Conservation (phyloP, 1,140 invertebrate genomes). For the Micrasema minimum region DNA sequence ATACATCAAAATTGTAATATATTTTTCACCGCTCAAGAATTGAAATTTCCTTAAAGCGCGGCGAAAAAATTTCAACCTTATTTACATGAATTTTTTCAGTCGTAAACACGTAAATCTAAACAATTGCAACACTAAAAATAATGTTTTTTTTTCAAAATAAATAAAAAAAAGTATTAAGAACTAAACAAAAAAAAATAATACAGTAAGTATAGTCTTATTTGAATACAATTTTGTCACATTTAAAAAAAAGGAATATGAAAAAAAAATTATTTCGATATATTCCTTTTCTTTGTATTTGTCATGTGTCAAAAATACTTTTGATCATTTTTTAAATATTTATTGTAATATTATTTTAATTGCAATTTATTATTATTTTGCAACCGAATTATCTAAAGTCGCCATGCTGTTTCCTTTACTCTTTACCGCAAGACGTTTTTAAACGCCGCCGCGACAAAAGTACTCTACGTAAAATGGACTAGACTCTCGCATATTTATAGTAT, state of each 20-base stretch:
- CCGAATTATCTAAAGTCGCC: no score
- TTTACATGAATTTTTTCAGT: slow-evolving; percentile 10
- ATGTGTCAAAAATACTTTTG: slow-evolving; percentile 21
- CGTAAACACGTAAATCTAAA: neutral
- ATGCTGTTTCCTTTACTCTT: no score
- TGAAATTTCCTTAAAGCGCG: neutral
- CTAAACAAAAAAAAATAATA: slow-evolving; percentile 21
- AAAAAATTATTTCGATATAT: slow-evolving; percentile 10
- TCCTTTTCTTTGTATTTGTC: neutral
- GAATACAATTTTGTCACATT: slow-evolving; percentile 19
- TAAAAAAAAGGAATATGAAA: slow-evolving; percentile 4
- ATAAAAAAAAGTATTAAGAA: slow-evolving; percentile 9
- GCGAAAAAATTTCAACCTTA: neutral
- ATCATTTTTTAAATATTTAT: slow-evolving; percentile 11
- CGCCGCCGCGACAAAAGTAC: no score
- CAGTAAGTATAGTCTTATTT: slow-evolving; percentile 4
- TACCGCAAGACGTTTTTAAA: no score
- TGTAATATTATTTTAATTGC: no score
- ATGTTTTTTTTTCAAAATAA: slow-evolving; percentile 5
- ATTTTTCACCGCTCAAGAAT: no score
- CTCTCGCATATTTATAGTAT: no score
- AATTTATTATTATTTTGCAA: no score
- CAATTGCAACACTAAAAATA: slow-evolving; percentile 3
- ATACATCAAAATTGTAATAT: no score
- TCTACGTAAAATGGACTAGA: no score